A percentile compares a stretch with the other conserved stretches of the same genome.
Conservation (phyloP, 2,888 invertebrate genomes). For the Eilema caniola region DNA sequence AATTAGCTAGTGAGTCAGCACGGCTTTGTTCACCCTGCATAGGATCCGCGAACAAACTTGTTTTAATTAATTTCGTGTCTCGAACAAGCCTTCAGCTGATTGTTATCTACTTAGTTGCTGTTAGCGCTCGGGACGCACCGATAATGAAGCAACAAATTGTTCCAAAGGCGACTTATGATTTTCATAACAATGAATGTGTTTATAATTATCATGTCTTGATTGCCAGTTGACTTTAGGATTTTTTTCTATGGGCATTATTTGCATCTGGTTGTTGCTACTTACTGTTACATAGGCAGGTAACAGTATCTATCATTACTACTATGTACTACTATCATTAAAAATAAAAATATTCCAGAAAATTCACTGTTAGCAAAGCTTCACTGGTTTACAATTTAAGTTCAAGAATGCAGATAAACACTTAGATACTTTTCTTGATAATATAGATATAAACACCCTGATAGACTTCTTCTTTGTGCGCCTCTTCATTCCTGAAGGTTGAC, state of each 20-base stretch:
- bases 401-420: no score
- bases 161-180: conserved; percentile 72
- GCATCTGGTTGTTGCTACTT: not conserved
- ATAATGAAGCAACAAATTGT: conserved; percentile 83
- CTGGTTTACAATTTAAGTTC: no score
- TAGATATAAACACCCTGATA: no score
- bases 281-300: no score
- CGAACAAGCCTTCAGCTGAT: conserved; percentile 85
- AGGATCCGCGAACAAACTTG: conserved; percentile 87
- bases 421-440: no score
- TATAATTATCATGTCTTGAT: conserved; percentile 27
- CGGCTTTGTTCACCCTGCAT: conserved; percentile 85
- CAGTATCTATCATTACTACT: no score
- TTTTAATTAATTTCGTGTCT: conserved; percentile 88
- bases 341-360: no score
- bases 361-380: no score
- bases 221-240: conserved; percentile 14
- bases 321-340: not conserved
- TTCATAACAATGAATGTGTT: conserved; percentile 58
- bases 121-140: conserved; percentile 81
- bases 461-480: no score
- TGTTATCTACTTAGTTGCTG: conserved; percentile 87
- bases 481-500: no score
- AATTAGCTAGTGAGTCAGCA: conserved; percentile 86
- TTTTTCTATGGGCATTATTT: not conserved